These are phyloP conservation scores for human (Homo sapiens) DNA, from an alignment of 2,113 vertebrate genomes.

Conservation along the genomic window GRCh38 chr9:28062001-28062500, in stretches of 20 bases:
- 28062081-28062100: background rate
- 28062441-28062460: no score
- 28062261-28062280: background rate
- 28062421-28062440: no score
- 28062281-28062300: background rate
- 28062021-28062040: background rate
- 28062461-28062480: no score
- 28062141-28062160: background rate
- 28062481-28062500: no score
- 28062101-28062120: background rate
- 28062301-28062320: background rate
- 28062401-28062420: no score
- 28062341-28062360: background rate
- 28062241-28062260: background rate
- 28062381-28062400: no score
- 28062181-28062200: background rate
- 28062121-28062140: background rate
- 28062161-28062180: background rate
- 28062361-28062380: background rate
- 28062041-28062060: background rate
- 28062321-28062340: background rate
- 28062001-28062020: background rate
- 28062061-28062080: background rate
- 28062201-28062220: background rate
- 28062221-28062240: background rate